phyloP scores from a whole-genome alignment of 2,797 vertebrate genomes.

The Buphagus erythrorhynchus region DNA sequence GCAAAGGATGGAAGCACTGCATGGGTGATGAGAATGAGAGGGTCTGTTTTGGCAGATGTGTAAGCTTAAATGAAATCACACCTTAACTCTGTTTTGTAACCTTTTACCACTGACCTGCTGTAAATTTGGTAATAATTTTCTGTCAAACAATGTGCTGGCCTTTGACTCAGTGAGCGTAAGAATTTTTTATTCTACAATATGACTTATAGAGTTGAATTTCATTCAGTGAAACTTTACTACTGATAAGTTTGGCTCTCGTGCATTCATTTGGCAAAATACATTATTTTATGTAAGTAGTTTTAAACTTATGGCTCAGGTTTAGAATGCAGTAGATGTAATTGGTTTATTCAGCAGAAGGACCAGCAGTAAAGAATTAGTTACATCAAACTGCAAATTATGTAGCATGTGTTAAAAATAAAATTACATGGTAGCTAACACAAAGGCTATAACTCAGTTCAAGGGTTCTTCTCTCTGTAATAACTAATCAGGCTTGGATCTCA shows the following conservation, averaged over 20 bases:
- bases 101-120: neutral
- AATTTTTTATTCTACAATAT: neutral
- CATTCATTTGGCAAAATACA: neutral
- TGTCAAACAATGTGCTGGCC: neutral
- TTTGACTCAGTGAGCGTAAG: neutral
- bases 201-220: neutral
- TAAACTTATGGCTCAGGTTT: slow-evolving; percentile 12
- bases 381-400: neutral
- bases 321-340: neutral
- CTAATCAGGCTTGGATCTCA: neutral
- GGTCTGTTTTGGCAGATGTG: neutral
- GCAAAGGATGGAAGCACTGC: neutral
- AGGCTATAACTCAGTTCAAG: neutral
- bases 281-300: neutral
- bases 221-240: neutral
- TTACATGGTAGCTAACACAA: neutral
- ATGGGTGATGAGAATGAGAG: neutral
- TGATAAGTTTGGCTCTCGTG: neutral
- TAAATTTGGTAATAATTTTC: neutral
- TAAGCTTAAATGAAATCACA: neutral
- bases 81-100: neutral
- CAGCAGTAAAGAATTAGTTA: slow-evolving; percentile 14
- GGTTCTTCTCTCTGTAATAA: neutral
- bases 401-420: slow-evolving; percentile 44
- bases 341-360: neutral